Percentiles rank a stretch among this genome's conserved stretches.
These are phyloP conservation scores for Leucosticte australis DNA, from an alignment of 2,113 vertebrate species.

Conservation along the genomic window DNA sequence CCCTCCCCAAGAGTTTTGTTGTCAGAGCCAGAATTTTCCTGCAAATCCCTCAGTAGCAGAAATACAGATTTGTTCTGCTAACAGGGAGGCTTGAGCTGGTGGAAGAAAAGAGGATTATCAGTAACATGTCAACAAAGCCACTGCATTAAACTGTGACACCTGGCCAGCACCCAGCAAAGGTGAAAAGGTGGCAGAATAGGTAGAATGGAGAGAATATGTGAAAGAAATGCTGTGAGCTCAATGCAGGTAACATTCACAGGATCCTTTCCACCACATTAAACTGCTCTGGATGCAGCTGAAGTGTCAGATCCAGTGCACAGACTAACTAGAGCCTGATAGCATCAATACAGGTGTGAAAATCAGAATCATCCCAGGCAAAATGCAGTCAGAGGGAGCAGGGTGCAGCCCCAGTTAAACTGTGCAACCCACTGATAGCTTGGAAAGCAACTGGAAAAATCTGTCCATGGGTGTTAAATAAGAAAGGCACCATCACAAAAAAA, in stretches of 20 bases:
- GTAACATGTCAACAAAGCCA: slow-evolving; percentile 17
- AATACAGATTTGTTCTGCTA: slow-evolving; percentile 12
- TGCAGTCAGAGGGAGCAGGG: neutral
- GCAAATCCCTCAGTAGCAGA: neutral
- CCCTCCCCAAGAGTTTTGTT: neutral
- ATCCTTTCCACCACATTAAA: neutral
- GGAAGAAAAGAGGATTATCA: slow-evolving; percentile 39
- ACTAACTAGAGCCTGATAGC: neutral
- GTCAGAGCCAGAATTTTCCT: neutral
- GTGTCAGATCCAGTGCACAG: neutral
- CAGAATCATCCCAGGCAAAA: neutral
- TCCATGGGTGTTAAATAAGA: neutral
- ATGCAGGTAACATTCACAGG: neutral
- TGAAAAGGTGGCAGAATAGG: neutral
- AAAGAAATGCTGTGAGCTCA: neutral
- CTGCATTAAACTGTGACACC: slow-evolving; percentile 3
- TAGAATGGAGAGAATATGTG: neutral
- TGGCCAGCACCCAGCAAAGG: slow-evolving; percentile 22
- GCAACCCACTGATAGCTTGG: neutral
- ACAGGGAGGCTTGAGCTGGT: neutral
- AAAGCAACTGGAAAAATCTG: neutral
- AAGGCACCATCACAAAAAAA: neutral
- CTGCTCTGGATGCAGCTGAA: neutral
- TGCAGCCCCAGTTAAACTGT: neutral
- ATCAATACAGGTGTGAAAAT: neutral